A percentile compares a stretch with the other conserved stretches of the same genome.
These are phyloP conservation scores for Heteractis magnifica DNA, from an alignment of 92 coral and sea anemone genomes.

Conservation along the genomic window DNA sequence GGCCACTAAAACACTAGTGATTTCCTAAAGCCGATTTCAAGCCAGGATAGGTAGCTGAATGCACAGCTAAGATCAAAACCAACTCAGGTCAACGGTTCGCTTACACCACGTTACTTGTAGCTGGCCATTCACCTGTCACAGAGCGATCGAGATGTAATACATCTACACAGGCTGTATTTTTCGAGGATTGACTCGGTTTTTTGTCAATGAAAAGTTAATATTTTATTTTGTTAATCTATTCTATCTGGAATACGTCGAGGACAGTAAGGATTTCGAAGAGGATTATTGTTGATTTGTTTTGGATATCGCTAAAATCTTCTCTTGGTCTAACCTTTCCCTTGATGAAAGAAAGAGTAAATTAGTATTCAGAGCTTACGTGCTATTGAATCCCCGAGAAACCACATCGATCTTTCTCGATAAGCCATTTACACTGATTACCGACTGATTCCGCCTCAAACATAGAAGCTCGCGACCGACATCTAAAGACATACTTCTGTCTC, in stretches of 20 bases:
- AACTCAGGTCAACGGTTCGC: background rate
- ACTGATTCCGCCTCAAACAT: background rate
- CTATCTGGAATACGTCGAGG: background rate
- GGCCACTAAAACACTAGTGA: background rate
- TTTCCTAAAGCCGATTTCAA: background rate
- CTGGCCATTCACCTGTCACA: background rate
- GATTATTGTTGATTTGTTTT: background rate
- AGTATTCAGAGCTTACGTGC: background rate
- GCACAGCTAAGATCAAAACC: background rate
- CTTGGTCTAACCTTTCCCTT: background rate
- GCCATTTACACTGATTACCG: background rate
- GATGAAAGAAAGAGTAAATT: background rate
- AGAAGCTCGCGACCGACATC: background rate
- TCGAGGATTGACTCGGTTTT: background rate
- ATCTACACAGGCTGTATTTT: background rate
- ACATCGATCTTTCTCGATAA: background rate
- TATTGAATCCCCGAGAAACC: background rate
- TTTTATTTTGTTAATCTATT: constrained; percentile 12
- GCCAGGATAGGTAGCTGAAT: background rate
- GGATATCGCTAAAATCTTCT: background rate
- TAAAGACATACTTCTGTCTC: background rate
- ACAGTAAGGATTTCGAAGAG: background rate
- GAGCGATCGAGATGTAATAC: background rate
- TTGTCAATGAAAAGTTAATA: background rate
- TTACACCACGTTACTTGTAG: background rate